Base-by-base conservation (phyloP, 1,140 invertebrate genomes). In the Drosophila guanche region DNA sequence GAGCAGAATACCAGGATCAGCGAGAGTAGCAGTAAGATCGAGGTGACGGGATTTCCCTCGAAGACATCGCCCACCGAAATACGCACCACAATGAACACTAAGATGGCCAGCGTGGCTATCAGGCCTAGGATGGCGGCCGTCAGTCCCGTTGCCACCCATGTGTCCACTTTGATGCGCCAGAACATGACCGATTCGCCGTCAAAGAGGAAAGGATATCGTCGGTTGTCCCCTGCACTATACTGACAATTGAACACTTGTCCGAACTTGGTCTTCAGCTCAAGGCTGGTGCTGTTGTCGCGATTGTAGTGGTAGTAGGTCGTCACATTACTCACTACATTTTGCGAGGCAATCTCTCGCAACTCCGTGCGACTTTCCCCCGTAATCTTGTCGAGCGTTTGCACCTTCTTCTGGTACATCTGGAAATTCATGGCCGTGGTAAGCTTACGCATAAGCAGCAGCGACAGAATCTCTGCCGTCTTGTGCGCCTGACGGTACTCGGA, bases 1-100 rank as follows among this genome's bases (percentile, higher is more conserved):
- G 94, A 92, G 45, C 90, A 90, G 75, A 93, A 94, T 33, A 94
- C 91, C 5, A 94, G 59, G 5, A 94, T 90, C 0, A 93, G 83
- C 3, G 92, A 89, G 10, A 93, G 67, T n/a, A 93, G 62, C 14
- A 93, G 61, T 8, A 92, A 27, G 4, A 93, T 89, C 4, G 92
- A 92, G 4, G 92, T 81, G 1, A 91, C 80, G 1, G 93, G 93
- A 76, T 93, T 93, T 5, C 93, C 93, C 80, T 93, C 93, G 7
- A 93, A 90, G 5, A 93, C 91, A 51, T 92, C 91, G 46, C 89
- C 91, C 57, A 92, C 70, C 14, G 89, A 92, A 7, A 93, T 90
- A 14, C 91, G 79, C 33, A 92, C 81, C 12, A 93, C 72, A 22
- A 93, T 90, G 57, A 93, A 93, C 8, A 92, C 90, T 41, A 93